Evolutionary conservation across 2,888 invertebrate genomes (phyloP), one percentile per base, ranked within the genome.

Genomic region (Panorpa germanica): DNA sequence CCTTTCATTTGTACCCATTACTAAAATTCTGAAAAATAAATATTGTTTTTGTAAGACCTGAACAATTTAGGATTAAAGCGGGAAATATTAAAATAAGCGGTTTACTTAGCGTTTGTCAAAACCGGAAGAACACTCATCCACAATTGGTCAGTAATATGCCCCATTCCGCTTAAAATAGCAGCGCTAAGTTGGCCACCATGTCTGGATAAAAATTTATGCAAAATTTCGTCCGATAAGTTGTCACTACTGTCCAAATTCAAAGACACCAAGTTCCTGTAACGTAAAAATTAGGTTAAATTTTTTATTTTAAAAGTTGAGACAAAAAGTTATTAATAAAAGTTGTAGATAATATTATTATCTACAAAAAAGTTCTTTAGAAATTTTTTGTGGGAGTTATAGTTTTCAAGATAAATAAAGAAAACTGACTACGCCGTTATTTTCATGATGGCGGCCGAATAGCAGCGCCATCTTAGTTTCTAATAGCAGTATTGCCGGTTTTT

Each of bases 1-100:
- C 33, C 95, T 74, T 50, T 96, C 93, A 32, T 88, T 80, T 0
- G 96, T 95, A 4, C 98, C 98, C 85, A 98, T 86, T 0, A 93
- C 81, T 26, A 96, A 63, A 34, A 96, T 91, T 50, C 96, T 96
- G 47, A 23, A 59, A 56, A 28, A 31, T 27, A 32, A 5, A 7
- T 19, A 8, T 11, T 11, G 4, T 16, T 26, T n/a, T n/a, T n/a
- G n/a, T n/a, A n/a, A n/a, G n/a, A n/a, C n/a, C n/a, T n/a, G n/a
- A n/a, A n/a, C n/a, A n/a, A n/a, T n/a, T n/a, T n/a, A n/a, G n/a
- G n/a, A n/a, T n/a, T n/a, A 19, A 19, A 19, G 7, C 20, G 9
- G n/a, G n/a, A n/a, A n/a, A n/a, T n/a, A n/a, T n/a, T 14, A 26
- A 18, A 31, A 25, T 14, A 4, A 13, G 14, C 7, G 19, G 45